Base-by-base conservation (phyloP, 2,797 vertebrate genomes). In the Sebastes reedi region DNA sequence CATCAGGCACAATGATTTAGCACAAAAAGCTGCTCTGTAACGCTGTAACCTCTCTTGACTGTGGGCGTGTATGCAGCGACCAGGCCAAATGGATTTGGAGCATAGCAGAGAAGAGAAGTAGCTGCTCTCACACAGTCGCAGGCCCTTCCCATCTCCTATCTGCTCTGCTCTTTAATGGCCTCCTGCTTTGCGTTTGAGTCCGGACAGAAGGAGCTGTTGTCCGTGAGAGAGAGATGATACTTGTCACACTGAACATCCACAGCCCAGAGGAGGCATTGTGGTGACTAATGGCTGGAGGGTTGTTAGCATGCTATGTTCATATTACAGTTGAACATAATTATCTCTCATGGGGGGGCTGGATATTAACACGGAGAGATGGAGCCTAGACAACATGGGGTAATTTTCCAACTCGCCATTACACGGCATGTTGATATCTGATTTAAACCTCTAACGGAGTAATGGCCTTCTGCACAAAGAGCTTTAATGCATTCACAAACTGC, bases 281-380 rank as follows among this genome's bases (percentile, higher is more conserved):
- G 75, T 77, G 87, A 81, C 89, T 93, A 89, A 94, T 90, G 87
- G 84, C 87, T 72, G 73, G 73, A 87, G 88, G 75, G 91, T 90
- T 75, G 84, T 94, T 86, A 82, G 87, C 82, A 83, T 56, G 65
- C 86, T 71, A 77, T 65, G 79, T 92, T 94, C 90, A 93, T 92
- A 88, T 93, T 92, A 89, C 92, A 91, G 80, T 50, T 34, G 79
- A 92, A 87, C 79, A 83, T 92, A 93, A 94, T 94, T 87, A 91
- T 83, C 65, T 79, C 77, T 85, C 77, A 20, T 74, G 75, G 83
- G 86, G 74, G 64, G 79, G 69, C 46, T 83, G 74, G 80, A 79
- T 91, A 89, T 89, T 93, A 91, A 87, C 61, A 64, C 81, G 46
- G 46, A 54, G 89, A 92, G 86, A 93, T 84, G 22, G 61, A 29